Evolutionary conservation across 2,113 vertebrate species (phyloP).

Genomic region (Gymnogyps californianus): DNA sequence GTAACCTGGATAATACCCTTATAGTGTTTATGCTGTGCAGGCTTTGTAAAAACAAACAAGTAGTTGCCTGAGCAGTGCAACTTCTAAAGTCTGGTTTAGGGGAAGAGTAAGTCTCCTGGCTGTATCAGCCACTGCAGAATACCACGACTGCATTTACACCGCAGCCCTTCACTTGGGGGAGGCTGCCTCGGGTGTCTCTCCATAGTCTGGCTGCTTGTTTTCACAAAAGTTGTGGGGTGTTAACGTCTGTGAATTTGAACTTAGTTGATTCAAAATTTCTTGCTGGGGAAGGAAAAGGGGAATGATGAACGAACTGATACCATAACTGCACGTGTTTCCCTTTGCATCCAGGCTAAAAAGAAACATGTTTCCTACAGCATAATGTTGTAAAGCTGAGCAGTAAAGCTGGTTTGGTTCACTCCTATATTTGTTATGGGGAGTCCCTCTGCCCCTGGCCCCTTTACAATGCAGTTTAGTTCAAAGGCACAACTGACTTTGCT

Average conservation of each 20-base stretch:
- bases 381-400: not conserved
- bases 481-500: not conserved
- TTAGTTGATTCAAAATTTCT: not conserved
- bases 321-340: not conserved
- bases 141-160: not conserved
- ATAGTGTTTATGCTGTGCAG: not conserved
- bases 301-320: not conserved
- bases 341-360: not conserved
- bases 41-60: not conserved
- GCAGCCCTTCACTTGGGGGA: not conserved
- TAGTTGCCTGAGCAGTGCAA: not conserved
- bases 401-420: not conserved
- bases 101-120: not conserved
- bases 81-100: not conserved
- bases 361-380: not conserved
- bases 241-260: not conserved
- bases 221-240: not conserved
- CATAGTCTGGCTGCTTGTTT: not conserved
- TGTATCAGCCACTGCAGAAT: not conserved
- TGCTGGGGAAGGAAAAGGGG: not conserved
- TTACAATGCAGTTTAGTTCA: not conserved
- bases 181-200: rapidly evolving
- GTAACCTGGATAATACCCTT: not conserved
- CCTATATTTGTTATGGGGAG: not conserved
- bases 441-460: not conserved